Evolutionary conservation across 2,888 invertebrate species (phyloP).

Genomic region (Sycophila texana): DNA sequence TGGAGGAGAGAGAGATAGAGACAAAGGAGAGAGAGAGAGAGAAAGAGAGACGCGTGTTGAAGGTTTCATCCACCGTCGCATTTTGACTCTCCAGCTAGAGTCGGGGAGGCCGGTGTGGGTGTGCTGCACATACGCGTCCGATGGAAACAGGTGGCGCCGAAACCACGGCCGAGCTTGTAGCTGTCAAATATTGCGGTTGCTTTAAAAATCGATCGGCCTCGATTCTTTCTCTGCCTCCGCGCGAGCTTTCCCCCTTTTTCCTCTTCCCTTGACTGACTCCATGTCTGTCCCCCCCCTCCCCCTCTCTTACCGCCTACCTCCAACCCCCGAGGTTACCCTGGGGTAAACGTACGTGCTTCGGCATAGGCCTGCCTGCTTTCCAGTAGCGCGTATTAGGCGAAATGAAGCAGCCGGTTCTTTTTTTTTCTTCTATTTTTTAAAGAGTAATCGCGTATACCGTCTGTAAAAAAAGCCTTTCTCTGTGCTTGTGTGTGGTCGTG

Average conservation of each 20-base stretch:
- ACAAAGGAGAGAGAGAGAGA: not conserved
- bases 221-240: conserved; percentile 59
- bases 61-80: conserved; percentile 1
- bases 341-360: conserved; percentile 54
- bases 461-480: too few species aligned
- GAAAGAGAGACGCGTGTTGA: not conserved
- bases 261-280: not conserved
- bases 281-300: not conserved
- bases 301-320: not conserved
- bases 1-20: not conserved
- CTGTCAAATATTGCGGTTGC: conserved; percentile 75
- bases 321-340: conserved; percentile 1
- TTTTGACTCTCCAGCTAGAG: conserved; percentile 5
- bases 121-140: conserved; percentile 28
- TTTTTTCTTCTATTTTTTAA: too few species aligned
- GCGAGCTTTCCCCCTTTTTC: not conserved
- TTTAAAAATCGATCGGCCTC: conserved; percentile 73
- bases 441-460: too few species aligned
- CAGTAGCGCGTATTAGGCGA: conserved; percentile 33
- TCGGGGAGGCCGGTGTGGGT: not conserved
- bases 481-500: too few species aligned
- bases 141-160: conserved; percentile 73
- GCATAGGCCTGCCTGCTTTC: conserved; percentile 55
- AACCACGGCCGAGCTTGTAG: conserved; percentile 69
- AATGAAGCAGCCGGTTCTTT: conserved; percentile 37